Percentiles rank a stretch among this genome's conserved stretches.
These are phyloP conservation scores for Mechanitis messenoides DNA, from an alignment of 2,888 invertebrate genomes.

Conservation along the genomic window DNA sequence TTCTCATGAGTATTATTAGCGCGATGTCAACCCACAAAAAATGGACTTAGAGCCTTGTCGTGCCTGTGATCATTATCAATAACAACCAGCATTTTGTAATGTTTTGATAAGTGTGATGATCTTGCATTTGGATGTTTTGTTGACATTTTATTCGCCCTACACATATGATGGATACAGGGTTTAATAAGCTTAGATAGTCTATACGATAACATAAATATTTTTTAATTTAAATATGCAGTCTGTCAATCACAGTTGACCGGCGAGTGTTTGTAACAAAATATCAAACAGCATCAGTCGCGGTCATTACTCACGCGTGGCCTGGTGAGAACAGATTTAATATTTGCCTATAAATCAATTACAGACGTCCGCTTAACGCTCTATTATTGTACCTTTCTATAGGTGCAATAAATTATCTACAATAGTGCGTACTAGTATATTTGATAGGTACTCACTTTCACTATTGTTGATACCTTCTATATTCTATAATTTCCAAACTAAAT, in stretches of 20 bases:
- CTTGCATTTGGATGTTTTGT: slow-evolving; percentile 54
- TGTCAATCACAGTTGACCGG: slow-evolving; percentile 50
- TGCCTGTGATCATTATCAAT: slow-evolving; percentile 69
- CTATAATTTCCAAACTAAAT: too few relatives aligned
- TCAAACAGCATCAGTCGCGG: slow-evolving; percentile 50
- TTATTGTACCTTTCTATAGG: slow-evolving; percentile 55
- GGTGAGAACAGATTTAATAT: slow-evolving; percentile 73
- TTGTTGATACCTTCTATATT: too few relatives aligned
- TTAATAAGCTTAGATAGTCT: slow-evolving; percentile 21
- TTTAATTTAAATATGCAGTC: slow-evolving; percentile 22
- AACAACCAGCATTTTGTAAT: slow-evolving; percentile 74
- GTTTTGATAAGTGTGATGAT: slow-evolving; percentile 72
- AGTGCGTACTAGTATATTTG: slow-evolving; percentile 19
- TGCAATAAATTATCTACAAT: slow-evolving; percentile 49
- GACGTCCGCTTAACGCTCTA: slow-evolving; percentile 57
- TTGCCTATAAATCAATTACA: slow-evolving; percentile 73
- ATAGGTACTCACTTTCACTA: slow-evolving; percentile 26
- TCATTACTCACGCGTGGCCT: slow-evolving; percentile 60
- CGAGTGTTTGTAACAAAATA: slow-evolving; percentile 53
- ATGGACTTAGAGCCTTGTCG: slow-evolving; percentile 63
- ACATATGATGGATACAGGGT: slow-evolving; percentile 56
- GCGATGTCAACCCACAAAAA: slow-evolving; percentile 75
- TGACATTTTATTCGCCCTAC: slow-evolving; percentile 62
- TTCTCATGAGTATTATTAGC: slow-evolving; percentile 77
- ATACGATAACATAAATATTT: slow-evolving; percentile 15